phyloP scores from a whole-genome alignment of 2,113 vertebrate species.

The Natator depressus region DNA sequence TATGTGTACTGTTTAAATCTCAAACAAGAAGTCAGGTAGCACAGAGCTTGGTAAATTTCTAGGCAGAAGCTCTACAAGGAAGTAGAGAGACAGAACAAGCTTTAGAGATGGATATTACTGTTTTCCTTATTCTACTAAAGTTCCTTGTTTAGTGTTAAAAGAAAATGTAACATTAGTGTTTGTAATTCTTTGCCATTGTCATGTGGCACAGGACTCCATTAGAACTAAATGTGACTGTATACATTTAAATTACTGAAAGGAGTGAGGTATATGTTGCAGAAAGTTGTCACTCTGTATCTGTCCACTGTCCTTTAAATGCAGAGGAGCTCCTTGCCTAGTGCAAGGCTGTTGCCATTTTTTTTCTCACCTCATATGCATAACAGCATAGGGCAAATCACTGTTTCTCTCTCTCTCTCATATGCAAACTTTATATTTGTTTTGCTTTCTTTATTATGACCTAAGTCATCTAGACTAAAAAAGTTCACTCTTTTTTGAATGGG shows the following conservation, averaged over 20 bases:
- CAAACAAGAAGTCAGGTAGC: neutral
- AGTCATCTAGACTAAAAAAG: neutral
- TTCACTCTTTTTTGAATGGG: neutral
- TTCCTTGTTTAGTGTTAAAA: neutral
- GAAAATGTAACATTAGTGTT: neutral
- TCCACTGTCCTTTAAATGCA: neutral
- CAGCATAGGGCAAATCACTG: neutral
- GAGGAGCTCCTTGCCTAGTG: neutral
- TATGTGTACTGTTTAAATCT: neutral
- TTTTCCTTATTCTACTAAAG: neutral
- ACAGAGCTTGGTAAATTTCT: neutral
- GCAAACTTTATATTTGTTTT: neutral
- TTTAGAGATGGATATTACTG: fast-evolving
- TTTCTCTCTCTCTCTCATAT: neutral
- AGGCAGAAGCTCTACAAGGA: neutral
- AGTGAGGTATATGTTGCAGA: neutral
- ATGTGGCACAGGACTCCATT: neutral
- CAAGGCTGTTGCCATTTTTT: neutral
- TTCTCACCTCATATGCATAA: neutral
- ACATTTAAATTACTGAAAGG: neutral
- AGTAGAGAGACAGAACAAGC: neutral
- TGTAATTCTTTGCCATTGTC: neutral
- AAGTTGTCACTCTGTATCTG: neutral
- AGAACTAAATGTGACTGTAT: neutral
- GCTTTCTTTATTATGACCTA: neutral